Conservation (phyloP, 2,797 vertebrate genomes). For the Amniataba percoides region DNA sequence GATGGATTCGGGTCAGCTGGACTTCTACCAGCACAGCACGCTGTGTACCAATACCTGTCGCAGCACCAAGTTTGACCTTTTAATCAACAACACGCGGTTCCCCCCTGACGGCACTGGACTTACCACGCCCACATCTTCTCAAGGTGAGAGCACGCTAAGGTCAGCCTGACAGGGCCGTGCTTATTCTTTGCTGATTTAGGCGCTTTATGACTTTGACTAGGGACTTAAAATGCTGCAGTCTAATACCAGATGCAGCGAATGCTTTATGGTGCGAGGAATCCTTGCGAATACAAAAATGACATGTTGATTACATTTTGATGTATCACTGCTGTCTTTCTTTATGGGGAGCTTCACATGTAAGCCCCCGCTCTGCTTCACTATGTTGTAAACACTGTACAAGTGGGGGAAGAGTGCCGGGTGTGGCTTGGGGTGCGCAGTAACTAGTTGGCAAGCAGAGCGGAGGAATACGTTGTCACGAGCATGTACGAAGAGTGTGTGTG, state of each 20-base stretch:
- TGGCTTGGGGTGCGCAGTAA: too few relatives aligned
- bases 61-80: slow-evolving; percentile 98
- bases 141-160: slow-evolving; percentile 83
- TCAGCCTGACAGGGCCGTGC: not conserved
- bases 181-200: not conserved
- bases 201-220: not conserved
- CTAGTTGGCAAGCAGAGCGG: too few relatives aligned
- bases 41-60: slow-evolving; percentile 99
- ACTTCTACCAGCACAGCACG: slow-evolving; percentile 98
- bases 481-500: too few relatives aligned
- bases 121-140: slow-evolving; percentile 89
- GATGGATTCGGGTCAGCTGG: slow-evolving; percentile 99
- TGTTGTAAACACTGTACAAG: not conserved
- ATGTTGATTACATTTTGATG: not conserved
- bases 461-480: too few relatives aligned
- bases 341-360: not conserved
- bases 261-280: not conserved
- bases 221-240: not conserved
- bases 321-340: not conserved
- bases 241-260: not conserved
- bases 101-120: slow-evolving; percentile 92
- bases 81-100: slow-evolving; percentile 97
- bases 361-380: too few relatives aligned
- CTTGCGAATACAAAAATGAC: not conserved
- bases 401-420: too few relatives aligned